A percentile compares a stretch with the other conserved stretches of the same genome.
Evolutionary conservation across 2,113 vertebrate species (phyloP).

Genomic region (Hucho hucho): DNA sequence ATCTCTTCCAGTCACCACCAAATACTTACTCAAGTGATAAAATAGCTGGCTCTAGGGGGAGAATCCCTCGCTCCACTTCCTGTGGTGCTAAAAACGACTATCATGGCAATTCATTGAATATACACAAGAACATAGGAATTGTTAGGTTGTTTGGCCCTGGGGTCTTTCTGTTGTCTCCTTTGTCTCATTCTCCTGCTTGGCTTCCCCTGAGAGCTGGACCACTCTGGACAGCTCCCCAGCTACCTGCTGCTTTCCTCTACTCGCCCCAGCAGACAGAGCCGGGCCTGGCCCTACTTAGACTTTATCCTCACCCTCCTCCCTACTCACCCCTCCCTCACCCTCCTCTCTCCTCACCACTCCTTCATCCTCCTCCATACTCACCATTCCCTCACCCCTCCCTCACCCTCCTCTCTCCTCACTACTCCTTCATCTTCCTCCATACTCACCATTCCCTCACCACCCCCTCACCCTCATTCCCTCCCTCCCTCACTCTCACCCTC

Average conservation of each 20-base stretch:
- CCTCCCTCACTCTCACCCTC: no score
- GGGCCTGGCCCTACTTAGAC: conserved; percentile 24
- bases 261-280: conserved; percentile 27
- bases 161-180: conserved; percentile 21
- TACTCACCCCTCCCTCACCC: neutral
- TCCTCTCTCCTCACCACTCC: neutral
- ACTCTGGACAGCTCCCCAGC: conserved; percentile 61
- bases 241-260: conserved; percentile 67
- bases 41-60: no score
- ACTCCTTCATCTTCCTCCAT: no score
- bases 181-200: conserved; percentile 53
- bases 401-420: neutral
- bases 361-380: neutral
- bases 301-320: conserved; percentile 24
- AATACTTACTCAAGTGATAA: no score
- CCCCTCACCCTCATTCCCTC: neutral
- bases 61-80: no score
- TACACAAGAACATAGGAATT: no score
- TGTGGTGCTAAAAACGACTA: no score
- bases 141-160: conserved; percentile 17
- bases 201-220: conserved; percentile 60
- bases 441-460: neutral
- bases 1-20: no score
- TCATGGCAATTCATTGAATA: no score
- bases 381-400: neutral